Conservation (phyloP, 2,888 invertebrate species). For the Drosophila ezoana region DNA sequence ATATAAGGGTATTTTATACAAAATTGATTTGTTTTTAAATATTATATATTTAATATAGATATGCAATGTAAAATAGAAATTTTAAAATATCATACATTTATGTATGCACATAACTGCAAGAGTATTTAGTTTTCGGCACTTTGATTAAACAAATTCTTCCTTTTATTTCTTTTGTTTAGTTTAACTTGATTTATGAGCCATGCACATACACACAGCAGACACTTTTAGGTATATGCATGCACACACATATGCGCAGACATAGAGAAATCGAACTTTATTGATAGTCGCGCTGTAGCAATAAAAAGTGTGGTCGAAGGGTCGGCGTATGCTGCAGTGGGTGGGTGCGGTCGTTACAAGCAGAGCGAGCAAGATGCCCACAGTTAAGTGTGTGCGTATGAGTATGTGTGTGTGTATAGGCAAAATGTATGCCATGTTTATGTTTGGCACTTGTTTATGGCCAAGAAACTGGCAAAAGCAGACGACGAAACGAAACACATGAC, state of each 20-base stretch:
- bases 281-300: constrained; percentile 66
- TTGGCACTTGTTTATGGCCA: constrained; percentile 56
- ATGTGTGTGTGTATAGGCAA: constrained; percentile 24
- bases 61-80: not conserved
- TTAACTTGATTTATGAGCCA: constrained; percentile 67
- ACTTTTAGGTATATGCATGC: not conserved
- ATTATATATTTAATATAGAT: no score
- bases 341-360: constrained; percentile 17
- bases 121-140: constrained; percentile 8
- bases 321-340: constrained; percentile 13
- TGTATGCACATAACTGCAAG: not conserved
- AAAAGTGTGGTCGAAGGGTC: constrained; percentile 34
- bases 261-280: constrained; percentile 71
- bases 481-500: constrained; percentile 11
- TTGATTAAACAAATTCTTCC: not conserved
- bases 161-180: constrained; percentile 54
- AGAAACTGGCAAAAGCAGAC: constrained; percentile 33
- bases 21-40: no score
- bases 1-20: no score
- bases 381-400: constrained; percentile 21
- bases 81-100: not conserved
- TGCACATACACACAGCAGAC: constrained; percentile 22
- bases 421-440: constrained; percentile 59
- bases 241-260: not conserved
- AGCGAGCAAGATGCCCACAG: constrained; percentile 58